Percentiles rank a stretch among this genome's conserved stretches.
Evolutionary conservation across 2,797 vertebrate genomes (phyloP).

Genomic region (Ataeniobius toweri): DNA sequence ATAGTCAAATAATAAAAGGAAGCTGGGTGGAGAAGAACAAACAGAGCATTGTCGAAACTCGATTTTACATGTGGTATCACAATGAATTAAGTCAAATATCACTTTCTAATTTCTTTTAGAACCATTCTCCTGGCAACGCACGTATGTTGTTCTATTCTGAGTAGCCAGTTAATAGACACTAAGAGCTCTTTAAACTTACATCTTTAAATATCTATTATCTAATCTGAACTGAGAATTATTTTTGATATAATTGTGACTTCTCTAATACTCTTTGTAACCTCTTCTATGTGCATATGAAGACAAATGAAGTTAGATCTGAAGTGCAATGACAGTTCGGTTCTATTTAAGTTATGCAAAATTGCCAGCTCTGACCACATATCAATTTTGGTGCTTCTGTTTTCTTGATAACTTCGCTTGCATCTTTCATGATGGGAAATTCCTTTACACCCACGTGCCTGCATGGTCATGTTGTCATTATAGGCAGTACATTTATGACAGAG

Average conservation of each 20-base stretch:
- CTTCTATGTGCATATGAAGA: background rate
- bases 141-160: background rate
- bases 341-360: background rate
- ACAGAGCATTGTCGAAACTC: background rate
- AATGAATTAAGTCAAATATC: background rate
- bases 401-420: slow-evolving; percentile 44
- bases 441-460: slow-evolving; percentile 66
- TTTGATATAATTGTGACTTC: background rate
- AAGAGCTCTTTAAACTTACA: too few species aligned
- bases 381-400: slow-evolving; percentile 37
- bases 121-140: background rate
- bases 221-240: too few species aligned
- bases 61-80: background rate
- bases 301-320: background rate
- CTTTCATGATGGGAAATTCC: slow-evolving; percentile 76
- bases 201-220: too few species aligned
- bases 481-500: slow-evolving; percentile 4
- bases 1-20: slow-evolving; percentile 27
- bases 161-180: too few species aligned
- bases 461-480: slow-evolving; percentile 43
- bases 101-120: background rate
- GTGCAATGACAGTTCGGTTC: background rate
- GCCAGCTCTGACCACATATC: background rate
- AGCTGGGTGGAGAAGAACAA: background rate
- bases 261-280: background rate